phyloP scores from a whole-genome alignment of 2,888 invertebrate species.

The Cephus pygmeus region DNA sequence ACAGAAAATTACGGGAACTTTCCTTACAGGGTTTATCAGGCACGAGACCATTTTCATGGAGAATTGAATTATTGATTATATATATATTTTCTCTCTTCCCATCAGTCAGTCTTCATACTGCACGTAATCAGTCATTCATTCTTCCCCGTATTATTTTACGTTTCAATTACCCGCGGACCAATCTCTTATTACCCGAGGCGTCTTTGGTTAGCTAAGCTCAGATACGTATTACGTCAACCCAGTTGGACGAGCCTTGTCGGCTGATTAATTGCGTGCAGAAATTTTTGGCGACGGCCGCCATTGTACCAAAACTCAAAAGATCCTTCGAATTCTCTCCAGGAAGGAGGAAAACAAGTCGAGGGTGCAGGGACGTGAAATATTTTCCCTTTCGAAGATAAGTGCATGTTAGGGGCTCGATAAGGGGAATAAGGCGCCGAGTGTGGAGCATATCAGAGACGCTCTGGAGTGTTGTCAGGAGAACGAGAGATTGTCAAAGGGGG shows the following conservation, averaged over 20 bases:
- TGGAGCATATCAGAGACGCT: background rate
- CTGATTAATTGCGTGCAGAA: conserved; percentile 38
- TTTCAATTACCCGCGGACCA: background rate
- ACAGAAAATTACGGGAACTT: too few species aligned
- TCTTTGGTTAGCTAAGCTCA: background rate
- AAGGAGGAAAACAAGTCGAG: background rate
- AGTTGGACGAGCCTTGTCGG: conserved; percentile 20
- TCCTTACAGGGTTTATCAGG: background rate
- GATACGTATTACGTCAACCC: background rate
- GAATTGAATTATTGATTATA: background rate
- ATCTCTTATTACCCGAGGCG: background rate
- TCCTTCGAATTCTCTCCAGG: background rate
- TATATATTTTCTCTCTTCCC: background rate
- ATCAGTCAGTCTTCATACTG: background rate
- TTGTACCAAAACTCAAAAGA: conserved; percentile 16
- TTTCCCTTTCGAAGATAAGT: background rate
- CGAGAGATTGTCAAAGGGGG: background rate
- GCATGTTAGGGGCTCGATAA: background rate
- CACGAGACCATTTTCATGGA: background rate
- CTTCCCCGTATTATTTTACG: background rate
- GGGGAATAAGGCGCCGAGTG: too few species aligned
- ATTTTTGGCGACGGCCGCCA: conserved; percentile 30
- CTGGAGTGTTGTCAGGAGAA: background rate
- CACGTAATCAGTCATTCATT: background rate
- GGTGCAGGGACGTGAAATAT: conserved; percentile 25